Evolutionary conservation across 1,140 invertebrate genomes (phyloP).

Genomic region (Lerema accius): DNA sequence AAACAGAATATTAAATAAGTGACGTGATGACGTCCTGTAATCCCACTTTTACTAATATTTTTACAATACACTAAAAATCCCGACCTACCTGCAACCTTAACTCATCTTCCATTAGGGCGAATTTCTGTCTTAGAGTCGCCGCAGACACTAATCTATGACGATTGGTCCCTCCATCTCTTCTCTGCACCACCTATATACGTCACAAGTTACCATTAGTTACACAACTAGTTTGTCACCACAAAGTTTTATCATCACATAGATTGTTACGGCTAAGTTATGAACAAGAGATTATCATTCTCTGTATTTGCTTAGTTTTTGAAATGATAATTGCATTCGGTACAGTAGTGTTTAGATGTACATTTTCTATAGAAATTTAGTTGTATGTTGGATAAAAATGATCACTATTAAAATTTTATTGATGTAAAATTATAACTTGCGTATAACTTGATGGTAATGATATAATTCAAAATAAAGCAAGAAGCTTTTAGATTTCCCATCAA

Average conservation of each 20-base stretch:
- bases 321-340: no score
- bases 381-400: not conserved
- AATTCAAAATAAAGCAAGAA: constrained; percentile 24
- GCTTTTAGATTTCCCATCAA: constrained; percentile 11
- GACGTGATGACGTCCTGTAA: no score
- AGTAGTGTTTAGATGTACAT: no score
- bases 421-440: not conserved
- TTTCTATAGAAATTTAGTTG: not conserved
- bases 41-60: no score
- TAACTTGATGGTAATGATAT: not conserved
- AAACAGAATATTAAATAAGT: no score
- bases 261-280: no score
- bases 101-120: constrained; percentile 79
- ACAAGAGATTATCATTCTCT: not conserved
- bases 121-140: constrained; percentile 76
- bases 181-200: constrained; percentile 68
- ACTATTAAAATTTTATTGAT: no score
- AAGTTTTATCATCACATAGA: not conserved
- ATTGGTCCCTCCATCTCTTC: constrained; percentile 57
- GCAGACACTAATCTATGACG: constrained; percentile 63
- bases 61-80: constrained; percentile 24
- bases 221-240: not conserved
- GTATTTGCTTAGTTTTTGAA: not conserved
- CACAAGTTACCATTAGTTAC: constrained; percentile 6
- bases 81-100: constrained; percentile 74